Conservation (phyloP, 2,797 vertebrate species). For the Menidia menidia region DNA sequence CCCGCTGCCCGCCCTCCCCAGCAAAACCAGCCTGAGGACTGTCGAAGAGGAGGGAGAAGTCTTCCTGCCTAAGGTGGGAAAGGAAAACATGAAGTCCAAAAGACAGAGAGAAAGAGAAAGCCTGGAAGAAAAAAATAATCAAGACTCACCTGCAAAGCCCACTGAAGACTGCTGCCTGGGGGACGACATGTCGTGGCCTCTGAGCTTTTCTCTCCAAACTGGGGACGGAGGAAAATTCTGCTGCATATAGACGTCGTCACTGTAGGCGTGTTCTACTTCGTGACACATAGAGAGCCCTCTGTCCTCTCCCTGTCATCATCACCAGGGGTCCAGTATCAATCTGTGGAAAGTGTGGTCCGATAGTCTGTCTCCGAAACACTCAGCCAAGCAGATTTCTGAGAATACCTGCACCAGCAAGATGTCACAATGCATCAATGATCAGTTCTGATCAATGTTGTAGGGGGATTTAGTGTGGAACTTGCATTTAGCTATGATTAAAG, state of each 20-base stretch:
- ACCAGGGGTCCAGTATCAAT: slow-evolving; percentile 15
- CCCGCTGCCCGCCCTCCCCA: slow-evolving; percentile 79
- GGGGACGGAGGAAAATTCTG: background rate
- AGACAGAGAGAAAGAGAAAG: background rate
- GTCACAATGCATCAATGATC: slow-evolving; percentile 29
- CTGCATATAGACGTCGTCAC: slow-evolving; percentile 31
- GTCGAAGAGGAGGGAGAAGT: slow-evolving; percentile 4
- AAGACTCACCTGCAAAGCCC: slow-evolving; percentile 38
- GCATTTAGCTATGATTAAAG: slow-evolving; percentile 19
- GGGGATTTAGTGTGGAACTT: background rate
- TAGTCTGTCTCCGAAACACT: slow-evolving; percentile 55
- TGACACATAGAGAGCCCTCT: slow-evolving; percentile 26
- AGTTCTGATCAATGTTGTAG: background rate
- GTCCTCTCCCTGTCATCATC: slow-evolving; percentile 45
- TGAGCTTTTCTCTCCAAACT: slow-evolving; percentile 10
- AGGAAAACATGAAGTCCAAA: background rate
- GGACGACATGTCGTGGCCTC: slow-evolving; percentile 53
- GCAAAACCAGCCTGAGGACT: slow-evolving; percentile 68
- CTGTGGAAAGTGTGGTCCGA: slow-evolving; percentile 35
- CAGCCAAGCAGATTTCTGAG: slow-evolving; percentile 17
- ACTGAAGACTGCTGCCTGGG: slow-evolving; percentile 53
- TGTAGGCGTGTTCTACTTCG: slow-evolving; percentile 33
- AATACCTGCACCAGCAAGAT: slow-evolving; percentile 17
- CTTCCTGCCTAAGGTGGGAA: slow-evolving; percentile 41
- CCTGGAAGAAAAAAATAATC: slow-evolving; percentile 3